phyloP scores from a whole-genome alignment of 1,140 invertebrate species.

The Orchesella cincta region DNA sequence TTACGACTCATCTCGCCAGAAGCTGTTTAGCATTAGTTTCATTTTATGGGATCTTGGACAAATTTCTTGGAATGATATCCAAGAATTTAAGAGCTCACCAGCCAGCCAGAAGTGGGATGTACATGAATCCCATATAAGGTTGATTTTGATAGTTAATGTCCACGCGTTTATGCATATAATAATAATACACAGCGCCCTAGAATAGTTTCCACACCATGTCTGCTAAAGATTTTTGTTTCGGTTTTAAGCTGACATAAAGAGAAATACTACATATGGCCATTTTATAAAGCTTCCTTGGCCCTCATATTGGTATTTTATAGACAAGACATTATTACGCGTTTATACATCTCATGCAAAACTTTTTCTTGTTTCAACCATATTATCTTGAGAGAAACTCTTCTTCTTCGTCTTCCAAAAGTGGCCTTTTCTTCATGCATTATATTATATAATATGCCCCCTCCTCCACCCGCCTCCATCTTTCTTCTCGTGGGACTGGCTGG shows the following conservation, averaged over 20 bases:
- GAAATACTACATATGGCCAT: constrained; percentile 19
- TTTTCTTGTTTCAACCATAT: not conserved
- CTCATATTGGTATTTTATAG: constrained; percentile 2
- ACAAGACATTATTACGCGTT: not conserved
- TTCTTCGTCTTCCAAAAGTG: not conserved
- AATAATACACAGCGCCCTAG: not conserved
- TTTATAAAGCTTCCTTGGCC: not conserved
- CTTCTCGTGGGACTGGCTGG: constrained; percentile 1
- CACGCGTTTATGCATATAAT: not conserved
- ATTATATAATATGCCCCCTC: not conserved
- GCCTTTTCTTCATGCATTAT: not conserved
- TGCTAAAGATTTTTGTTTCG: constrained; percentile 16
- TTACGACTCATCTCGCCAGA: constrained; percentile 16
- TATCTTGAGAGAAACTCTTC: not conserved
- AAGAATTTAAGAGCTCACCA: not conserved
- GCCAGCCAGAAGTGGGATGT: too few relatives aligned
- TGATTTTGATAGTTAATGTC: too few relatives aligned
- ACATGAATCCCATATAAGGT: too few relatives aligned
- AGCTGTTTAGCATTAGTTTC: constrained; percentile 22
- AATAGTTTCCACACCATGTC: not conserved
- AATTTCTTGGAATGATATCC: constrained; percentile 20
- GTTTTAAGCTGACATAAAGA: not conserved
- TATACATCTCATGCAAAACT: not conserved
- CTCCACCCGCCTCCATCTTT: not conserved
- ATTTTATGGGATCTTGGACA: constrained; percentile 21